Base-by-base conservation (phyloP, 2,888 invertebrate species). In the Thereva unica region DNA sequence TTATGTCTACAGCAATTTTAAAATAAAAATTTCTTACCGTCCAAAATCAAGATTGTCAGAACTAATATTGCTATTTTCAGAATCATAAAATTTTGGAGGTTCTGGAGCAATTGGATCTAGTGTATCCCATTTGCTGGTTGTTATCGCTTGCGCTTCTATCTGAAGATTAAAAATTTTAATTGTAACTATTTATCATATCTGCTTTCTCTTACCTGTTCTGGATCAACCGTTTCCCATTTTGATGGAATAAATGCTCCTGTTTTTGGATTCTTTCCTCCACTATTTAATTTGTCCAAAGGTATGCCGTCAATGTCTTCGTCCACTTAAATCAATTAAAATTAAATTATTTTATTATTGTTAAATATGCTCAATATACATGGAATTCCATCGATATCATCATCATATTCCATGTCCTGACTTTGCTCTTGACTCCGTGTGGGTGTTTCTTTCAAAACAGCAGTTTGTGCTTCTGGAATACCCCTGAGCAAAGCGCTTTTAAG, bases 181-280 rank as follows among this genome's bases (percentile, higher is more conserved):
- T 3, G 9, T 12, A 49, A 12, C 9, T 49, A 3, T 12, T 7
- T 9, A 64, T 54, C 49, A 44, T 40, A 4, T 10, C 9, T 54
- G 9, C 4, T 6, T 49, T 10, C 34, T 35, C 55, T 65, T 68
- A 87, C 84, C 78, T 90, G 88, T 74, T 90, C 89, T 35, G 95
- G 93, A 82, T 97, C 96, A 35, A 98, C 92, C 52, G 91, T 92
- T 85, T 98, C 97, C 97, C 97, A 98, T 79, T 95, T 93, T 1
- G 96, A 96, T 6, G 93, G 92, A 67, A 95, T 90, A 83, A 97
- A 94, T 9, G 87, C 88, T 1, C 88, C 87, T 68, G 86, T 49
- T 67, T 76, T 77, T 0, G 69, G 63, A 12, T 38, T 38, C 7
- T 64, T 64, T 55, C 12, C n/a, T 10, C 45, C 35, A 8, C 85